Evolutionary conservation across 1,140 invertebrate species (phyloP), one percentile per base, ranked within the genome.

Genomic region (Drosophila nigrodunni): DNA sequence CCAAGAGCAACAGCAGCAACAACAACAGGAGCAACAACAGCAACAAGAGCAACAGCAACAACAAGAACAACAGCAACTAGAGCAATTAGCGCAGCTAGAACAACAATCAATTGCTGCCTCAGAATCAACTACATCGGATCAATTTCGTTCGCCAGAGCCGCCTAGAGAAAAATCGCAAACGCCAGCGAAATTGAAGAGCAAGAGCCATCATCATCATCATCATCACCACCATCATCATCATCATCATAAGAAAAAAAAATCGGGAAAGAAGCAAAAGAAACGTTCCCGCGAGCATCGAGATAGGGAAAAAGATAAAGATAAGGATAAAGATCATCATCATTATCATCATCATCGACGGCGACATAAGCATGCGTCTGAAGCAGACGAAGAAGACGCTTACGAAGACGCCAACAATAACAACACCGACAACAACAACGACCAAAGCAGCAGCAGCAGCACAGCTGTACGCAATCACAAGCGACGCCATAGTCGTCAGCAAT

Each of bases 201-300:
- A 64, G 44, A 62, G 80, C 21, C 77, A 85, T 55, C 81, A 83
- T 55, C 81, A 83, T 57, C 83, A 77, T 66, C 73, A 75, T 25
- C 75, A 82, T 8, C 77, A 82, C 13, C 77, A 80, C 8, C 79
- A 82, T 25, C 80, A 82, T 54, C 80, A 82, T 54, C 80, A 85
- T 50, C 82, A 86, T 43, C 82, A 91, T 65, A 92, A 92, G 58
- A 90, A 83, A 74, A 92, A 92, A 67, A 92, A 92, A 65, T 92
- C 90, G 10, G 77, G 85, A 10, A 92, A 91, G 54, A 92, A 92
- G 74, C 90, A 92, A 34, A 92, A 92, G 70, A 92, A 91, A 60
- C 86, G 83, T 47, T 82, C 80, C 7, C 77, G 78, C 7, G 82
- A 85, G 50, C 78, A 77, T 57, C 77, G 85, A 6, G 80, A 88